Base-by-base conservation (phyloP, 2,797 vertebrate genomes). In the Lerista edwardsae region DNA sequence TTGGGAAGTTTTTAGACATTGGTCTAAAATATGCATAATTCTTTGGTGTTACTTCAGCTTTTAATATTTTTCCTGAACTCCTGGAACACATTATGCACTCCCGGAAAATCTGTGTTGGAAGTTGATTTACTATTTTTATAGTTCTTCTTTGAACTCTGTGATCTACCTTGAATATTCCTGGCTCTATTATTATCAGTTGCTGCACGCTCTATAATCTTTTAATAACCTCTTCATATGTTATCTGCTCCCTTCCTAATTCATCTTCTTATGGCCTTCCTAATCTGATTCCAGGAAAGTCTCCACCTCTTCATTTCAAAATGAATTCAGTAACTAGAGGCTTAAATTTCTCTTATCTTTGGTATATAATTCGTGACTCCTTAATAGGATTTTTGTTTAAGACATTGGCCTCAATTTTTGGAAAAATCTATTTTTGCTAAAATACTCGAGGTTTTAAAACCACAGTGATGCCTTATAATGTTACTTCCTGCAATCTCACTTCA, bases 211-310 rank as follows among this genome's bases (percentile, higher is more conserved):
- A 27, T 91, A 91, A 92, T 90, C 87, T 90, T 92, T 90, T 92
- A 92, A 91, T 82, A 93, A 83, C 29, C 36, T 88, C 84, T 88
- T 93, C 80, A 80, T 1, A 34, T 88, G 64, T 87, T 93, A 92
- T 87, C 90, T 87, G 4, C 85, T 84, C 47, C 84, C 15, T 80
- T 90, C 64, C 39, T 90, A 92, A 91, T 90, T 89, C 84, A 36
- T 89, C 31, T 83, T 80, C 41, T 90, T 84, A 82, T 41, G 84
- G 73, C 29, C 15, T 88, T 79, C 2, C 65, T 89, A 91, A 92
- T 91, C 88, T 83, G 81, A 90, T 91, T 93, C 69, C 55, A 76
- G 65, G 25, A 59, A 91, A 89, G 80, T 88, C 61, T 78, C 80
- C 59, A 84, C 61, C 73, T 86, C 75, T 67, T 86, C 82, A 64